phyloP scores from a whole-genome alignment of 2,113 vertebrate genomes.

The Stigmatopora nigra region DNA sequence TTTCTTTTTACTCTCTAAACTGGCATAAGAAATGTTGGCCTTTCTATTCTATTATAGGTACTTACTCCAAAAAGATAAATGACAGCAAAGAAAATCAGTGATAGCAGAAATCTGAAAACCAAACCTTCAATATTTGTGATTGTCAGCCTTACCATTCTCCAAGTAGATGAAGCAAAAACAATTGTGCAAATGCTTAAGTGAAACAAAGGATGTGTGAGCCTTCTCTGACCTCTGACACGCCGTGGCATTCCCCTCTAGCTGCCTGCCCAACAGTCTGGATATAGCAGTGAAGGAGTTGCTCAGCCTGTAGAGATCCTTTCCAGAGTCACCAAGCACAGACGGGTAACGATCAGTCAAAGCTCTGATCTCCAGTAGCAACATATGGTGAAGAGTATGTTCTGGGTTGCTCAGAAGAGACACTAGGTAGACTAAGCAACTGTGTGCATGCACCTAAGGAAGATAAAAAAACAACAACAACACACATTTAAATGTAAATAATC shows the following conservation, averaged over 20 bases:
- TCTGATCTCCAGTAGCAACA: constrained; percentile 84
- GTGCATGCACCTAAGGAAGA: constrained; percentile 71
- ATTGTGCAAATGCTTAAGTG: neutral
- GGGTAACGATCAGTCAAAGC: constrained; percentile 77
- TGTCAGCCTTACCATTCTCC: no score
- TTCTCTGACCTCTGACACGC: constrained; percentile 67
- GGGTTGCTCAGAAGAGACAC: constrained; percentile 81
- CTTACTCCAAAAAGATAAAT: neutral
- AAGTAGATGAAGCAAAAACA: neutral
- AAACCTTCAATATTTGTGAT: no score
- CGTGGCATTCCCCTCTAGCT: constrained; percentile 57
- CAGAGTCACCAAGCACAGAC: constrained; percentile 73
- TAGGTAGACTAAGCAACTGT: constrained; percentile 77
- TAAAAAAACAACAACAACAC: no score
- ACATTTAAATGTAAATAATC: neutral
- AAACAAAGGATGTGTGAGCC: neutral
- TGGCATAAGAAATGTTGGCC: no score
- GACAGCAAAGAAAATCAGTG: neutral
- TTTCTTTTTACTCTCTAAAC: neutral
- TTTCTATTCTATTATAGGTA: neutral
- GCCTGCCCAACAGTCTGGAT: constrained; percentile 74
- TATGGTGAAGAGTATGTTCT: constrained; percentile 87
- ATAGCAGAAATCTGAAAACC: neutral
- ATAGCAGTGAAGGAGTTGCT: constrained; percentile 91
- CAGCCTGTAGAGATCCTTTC: constrained; percentile 87